Evolutionary conservation across 2,113 vertebrate species (phyloP).

Genomic region (Callipepla squamata): DNA sequence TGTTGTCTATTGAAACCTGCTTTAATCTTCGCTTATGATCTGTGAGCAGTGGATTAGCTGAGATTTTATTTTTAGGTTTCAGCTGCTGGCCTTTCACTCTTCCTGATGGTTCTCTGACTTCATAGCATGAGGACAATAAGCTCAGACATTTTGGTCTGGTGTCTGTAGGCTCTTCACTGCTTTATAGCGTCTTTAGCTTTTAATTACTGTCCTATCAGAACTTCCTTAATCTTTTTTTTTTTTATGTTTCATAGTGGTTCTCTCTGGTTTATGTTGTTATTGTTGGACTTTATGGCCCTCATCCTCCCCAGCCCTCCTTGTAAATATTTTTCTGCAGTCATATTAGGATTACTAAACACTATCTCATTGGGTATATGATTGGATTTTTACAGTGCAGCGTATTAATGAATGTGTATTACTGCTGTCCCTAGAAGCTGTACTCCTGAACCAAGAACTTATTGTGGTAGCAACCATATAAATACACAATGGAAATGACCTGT

Average conservation of each 20-base stretch:
- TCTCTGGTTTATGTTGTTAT: not conserved
- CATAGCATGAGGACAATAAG: not conserved
- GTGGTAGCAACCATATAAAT: not conserved
- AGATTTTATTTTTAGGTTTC: not conserved
- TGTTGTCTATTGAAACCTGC: not conserved
- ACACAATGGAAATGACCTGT: not conserved
- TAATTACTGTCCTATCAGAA: not conserved
- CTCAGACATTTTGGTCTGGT: not conserved
- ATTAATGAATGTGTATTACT: not conserved
- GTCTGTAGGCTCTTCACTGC: not conserved
- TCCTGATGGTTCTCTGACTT: not conserved
- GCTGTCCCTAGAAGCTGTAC: not conserved
- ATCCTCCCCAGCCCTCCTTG: not conserved
- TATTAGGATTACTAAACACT: not conserved
- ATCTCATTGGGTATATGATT: not conserved
- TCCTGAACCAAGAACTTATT: not conserved
- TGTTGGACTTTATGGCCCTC: not conserved
- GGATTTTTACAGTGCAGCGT: not conserved
- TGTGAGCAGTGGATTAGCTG: not conserved
- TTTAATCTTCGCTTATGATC: not conserved
- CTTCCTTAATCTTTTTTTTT: not conserved
- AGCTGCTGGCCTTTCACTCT: not conserved
- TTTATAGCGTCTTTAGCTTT: not conserved
- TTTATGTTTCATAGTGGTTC: not conserved
- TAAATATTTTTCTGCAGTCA: not conserved